These are phyloP conservation scores for Colaptes auratus DNA, from an alignment of 2,113 vertebrate genomes.

Conservation along the genomic window DNA sequence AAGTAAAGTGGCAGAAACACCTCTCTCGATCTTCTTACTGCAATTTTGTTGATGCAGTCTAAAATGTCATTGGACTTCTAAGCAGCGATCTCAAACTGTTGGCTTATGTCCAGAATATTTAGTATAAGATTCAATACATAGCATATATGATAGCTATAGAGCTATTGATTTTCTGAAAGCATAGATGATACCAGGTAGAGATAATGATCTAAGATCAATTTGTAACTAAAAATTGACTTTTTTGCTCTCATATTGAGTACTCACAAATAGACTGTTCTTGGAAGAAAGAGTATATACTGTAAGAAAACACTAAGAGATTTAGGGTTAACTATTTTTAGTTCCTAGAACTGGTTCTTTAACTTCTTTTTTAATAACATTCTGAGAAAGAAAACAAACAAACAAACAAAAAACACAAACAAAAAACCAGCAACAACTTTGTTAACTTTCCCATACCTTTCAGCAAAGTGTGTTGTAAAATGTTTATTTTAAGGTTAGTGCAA, in stretches of 20 bases:
- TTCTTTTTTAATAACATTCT: not conserved
- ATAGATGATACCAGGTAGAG: not conserved
- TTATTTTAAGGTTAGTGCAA: not conserved
- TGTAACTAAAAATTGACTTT: not conserved
- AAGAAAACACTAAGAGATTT: not conserved
- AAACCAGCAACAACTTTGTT: not conserved
- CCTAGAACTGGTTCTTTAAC: not conserved
- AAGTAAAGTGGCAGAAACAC: too few species aligned
- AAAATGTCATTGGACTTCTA: too few species aligned
- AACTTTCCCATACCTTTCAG: not conserved
- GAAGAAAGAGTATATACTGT: not conserved
- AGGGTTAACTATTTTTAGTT: not conserved
- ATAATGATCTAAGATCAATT: not conserved
- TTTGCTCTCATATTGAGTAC: not conserved
- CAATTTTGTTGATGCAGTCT: too few species aligned
- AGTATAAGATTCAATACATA: not conserved
- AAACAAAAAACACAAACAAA: not conserved
- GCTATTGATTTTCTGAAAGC: constrained; percentile 13
- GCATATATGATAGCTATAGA: not conserved
- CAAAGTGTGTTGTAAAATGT: not conserved
- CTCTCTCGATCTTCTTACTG: too few species aligned
- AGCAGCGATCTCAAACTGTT: too few species aligned
- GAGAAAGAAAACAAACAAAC: not conserved
- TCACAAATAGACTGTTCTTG: not conserved
- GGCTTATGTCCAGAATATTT: not conserved